These are phyloP conservation scores for Phoenicopterus ruber DNA, from an alignment of 2,113 vertebrate species.

Conservation along the genomic window DNA sequence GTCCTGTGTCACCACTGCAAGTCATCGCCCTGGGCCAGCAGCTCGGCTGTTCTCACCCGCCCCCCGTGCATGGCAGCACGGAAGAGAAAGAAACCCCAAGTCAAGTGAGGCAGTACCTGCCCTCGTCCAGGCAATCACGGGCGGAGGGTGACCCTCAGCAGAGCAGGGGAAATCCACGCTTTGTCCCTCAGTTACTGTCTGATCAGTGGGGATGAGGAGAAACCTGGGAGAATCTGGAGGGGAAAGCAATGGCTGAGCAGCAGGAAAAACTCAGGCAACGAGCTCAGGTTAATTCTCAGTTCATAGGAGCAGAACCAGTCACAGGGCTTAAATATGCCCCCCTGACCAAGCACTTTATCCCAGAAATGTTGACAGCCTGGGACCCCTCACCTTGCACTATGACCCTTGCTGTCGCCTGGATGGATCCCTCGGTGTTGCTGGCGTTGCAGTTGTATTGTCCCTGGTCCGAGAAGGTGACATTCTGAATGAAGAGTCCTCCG, in stretches of 20 bases:
- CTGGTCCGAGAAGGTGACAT: conserved; percentile 80
- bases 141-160: conserved; percentile 82
- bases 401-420: conserved; percentile 84
- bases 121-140: conserved; percentile 87
- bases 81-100: not conserved
- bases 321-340: not conserved
- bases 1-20: not conserved
- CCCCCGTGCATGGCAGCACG: fast-evolving
- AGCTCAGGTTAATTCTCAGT: not conserved
- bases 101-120: conserved; percentile 66
- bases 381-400: conserved; percentile 85
- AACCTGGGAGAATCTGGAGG: conserved; percentile 82
- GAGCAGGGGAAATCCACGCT: conserved; percentile 86
- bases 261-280: not conserved
- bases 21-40: not conserved
- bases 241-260: not conserved
- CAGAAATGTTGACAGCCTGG: not conserved
- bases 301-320: not conserved
- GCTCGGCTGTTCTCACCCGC: not conserved
- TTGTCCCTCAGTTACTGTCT: conserved; percentile 83
- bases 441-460: conserved; percentile 90
- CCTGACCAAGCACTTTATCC: fast-evolving
- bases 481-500: conserved; percentile 87
- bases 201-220: conserved; percentile 79
- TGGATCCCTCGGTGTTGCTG: conserved; percentile 85